Evolutionary conservation across 2,797 vertebrate genomes (phyloP).

Genomic region (Spinibarbus caldwelli): DNA sequence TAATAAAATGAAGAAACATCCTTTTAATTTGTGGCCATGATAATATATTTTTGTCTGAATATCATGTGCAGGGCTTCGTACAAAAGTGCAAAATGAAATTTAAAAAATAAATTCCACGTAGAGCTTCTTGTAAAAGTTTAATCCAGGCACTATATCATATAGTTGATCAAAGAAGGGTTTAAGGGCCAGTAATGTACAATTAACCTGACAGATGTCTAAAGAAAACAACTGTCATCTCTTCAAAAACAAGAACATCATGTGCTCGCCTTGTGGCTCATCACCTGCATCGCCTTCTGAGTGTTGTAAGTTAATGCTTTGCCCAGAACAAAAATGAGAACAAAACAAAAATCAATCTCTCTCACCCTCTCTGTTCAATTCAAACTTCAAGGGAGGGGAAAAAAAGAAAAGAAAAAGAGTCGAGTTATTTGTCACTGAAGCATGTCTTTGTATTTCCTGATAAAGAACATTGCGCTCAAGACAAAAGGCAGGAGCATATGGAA

Average conservation of each 20-base stretch:
- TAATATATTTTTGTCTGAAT: no score
- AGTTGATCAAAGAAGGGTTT: no score
- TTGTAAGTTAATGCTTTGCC: slow-evolving; percentile 36
- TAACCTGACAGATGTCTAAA: slow-evolving; percentile 31
- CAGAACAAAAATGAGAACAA: slow-evolving; percentile 47
- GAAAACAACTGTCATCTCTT: slow-evolving; percentile 19
- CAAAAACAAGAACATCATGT: slow-evolving; percentile 31
- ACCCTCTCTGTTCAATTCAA: slow-evolving; percentile 43
- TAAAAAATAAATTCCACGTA: not conserved
- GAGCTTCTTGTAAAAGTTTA: not conserved
- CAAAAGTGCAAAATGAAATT: not conserved
- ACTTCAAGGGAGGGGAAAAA: slow-evolving; percentile 19
- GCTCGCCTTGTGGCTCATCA: slow-evolving; percentile 25
- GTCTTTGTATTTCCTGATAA: slow-evolving; percentile 45
- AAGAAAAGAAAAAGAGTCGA: not conserved
- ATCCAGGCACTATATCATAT: not conserved
- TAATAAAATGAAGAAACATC: no score
- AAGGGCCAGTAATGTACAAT: slow-evolving; percentile 1
- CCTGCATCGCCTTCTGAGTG: slow-evolving; percentile 21
- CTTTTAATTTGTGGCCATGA: no score
- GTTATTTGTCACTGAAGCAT: slow-evolving; percentile 44
- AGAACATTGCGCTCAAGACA: slow-evolving; percentile 28
- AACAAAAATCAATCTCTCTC: slow-evolving; percentile 47
- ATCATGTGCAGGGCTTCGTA: not conserved
- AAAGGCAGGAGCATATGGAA: slow-evolving; percentile 12